Conservation (phyloP, 2,113 vertebrate genomes). For the Progne subis region DNA sequence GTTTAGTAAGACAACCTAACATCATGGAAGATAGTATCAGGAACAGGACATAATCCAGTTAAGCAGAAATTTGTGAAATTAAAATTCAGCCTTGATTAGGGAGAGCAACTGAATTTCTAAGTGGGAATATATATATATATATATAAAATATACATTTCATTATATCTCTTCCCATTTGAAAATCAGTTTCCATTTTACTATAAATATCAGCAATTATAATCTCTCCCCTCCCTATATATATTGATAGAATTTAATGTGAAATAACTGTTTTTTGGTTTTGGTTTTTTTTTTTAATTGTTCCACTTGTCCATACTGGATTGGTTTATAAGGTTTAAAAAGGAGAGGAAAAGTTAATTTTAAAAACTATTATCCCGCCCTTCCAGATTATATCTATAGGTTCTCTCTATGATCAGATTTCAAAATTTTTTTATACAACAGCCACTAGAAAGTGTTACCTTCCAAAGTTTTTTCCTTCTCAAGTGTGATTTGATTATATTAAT, state of each 20-base stretch:
- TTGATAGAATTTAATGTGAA: background rate
- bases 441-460: background rate
- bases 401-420: background rate
- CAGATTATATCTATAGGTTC: rapidly evolving
- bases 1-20: rapidly evolving
- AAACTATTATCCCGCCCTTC: rapidly evolving
- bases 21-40: background rate
- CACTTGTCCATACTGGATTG: background rate
- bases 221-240: rapidly evolving
- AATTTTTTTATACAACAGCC: background rate
- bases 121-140: background rate
- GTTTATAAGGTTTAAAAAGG: background rate
- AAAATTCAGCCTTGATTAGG: background rate
- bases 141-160: background rate
- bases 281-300: background rate
- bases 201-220: background rate
- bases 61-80: background rate
- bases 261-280: background rate
- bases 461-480: background rate
- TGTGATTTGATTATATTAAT: background rate
- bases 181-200: background rate
- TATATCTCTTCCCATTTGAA: background rate
- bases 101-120: background rate
- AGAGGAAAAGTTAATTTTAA: background rate
- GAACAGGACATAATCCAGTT: background rate